A percentile compares a stretch with the other conserved stretches of the same genome.
These are phyloP conservation scores for Anableps anableps DNA, from an alignment of 2,797 vertebrate genomes.

Conservation along the genomic window DNA sequence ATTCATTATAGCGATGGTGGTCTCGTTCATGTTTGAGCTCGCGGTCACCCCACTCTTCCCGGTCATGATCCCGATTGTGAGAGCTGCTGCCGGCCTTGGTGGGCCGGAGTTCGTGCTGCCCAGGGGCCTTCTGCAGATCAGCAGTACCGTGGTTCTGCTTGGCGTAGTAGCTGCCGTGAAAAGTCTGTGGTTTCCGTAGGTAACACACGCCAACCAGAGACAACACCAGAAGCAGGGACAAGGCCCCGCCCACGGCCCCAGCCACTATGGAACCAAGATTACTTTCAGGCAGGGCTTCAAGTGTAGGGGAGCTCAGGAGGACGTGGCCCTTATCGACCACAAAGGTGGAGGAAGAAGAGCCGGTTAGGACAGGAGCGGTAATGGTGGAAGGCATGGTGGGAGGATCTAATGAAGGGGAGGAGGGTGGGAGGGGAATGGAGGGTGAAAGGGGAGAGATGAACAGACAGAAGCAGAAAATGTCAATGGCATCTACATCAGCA, in stretches of 20 bases:
- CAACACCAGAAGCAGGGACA: constrained; percentile 93
- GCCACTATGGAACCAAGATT: constrained; percentile 93
- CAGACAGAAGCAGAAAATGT: constrained; percentile 95
- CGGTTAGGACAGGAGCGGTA: constrained; percentile 90
- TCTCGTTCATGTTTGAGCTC: constrained; percentile 85
- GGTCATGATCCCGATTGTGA: constrained; percentile 87
- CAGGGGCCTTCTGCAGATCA: constrained; percentile 92
- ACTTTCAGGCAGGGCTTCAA: constrained; percentile 91
- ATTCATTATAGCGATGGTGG: constrained; percentile 67
- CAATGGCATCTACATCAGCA: constrained; percentile 86
- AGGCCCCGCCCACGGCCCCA: constrained; percentile 93
- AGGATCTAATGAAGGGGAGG: constrained; percentile 97
- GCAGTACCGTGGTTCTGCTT: constrained; percentile 93
- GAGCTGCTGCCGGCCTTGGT: constrained; percentile 84
- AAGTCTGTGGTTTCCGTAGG: constrained; percentile 91
- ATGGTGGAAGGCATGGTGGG: constrained; percentile 93
- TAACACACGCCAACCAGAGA: constrained; percentile 88
- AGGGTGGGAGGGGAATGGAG: constrained; percentile 79
- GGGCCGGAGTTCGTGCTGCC: constrained; percentile 87
- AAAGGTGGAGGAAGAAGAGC: constrained; percentile 87
- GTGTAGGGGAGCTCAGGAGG: constrained; percentile 89
- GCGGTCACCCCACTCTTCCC: constrained; percentile 84
- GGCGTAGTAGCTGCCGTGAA: constrained; percentile 95
- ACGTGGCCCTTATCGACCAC: constrained; percentile 83
- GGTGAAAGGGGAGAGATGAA: constrained; percentile 78